Conservation (phyloP, 2,888 invertebrate genomes). For the Cerceris rybyensis region DNA sequence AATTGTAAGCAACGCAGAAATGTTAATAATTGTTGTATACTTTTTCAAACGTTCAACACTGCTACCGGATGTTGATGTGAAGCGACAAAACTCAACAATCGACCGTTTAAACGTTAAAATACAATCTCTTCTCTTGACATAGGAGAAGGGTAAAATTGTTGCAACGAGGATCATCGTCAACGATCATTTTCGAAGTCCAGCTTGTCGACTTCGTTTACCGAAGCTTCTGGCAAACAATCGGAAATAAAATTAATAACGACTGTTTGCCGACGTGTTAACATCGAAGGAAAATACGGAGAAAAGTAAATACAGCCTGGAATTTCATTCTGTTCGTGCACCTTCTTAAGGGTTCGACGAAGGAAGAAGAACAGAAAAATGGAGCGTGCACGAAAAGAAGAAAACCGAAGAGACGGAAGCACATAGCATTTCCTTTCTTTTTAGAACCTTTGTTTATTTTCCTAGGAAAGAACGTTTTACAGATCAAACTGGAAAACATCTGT, state of each 20-base stretch:
- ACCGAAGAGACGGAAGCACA: slow-evolving; percentile 25
- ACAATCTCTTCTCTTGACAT: background rate
- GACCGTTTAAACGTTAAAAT: background rate
- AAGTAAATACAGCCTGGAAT: slow-evolving; percentile 61
- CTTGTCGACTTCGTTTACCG: slow-evolving; percentile 19
- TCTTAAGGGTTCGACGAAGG: slow-evolving; percentile 20
- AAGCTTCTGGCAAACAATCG: slow-evolving; percentile 51
- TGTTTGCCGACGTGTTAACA: slow-evolving; percentile 60
- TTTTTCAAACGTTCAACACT: too few relatives aligned
- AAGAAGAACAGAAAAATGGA: slow-evolving; percentile 35
- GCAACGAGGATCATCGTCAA: slow-evolving; percentile 14
- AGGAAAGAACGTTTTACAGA: slow-evolving; percentile 45
- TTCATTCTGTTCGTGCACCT: slow-evolving; percentile 56
- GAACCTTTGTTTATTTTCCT: slow-evolving; percentile 58
- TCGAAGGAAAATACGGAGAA: slow-evolving; percentile 63
- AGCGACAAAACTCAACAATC: background rate
- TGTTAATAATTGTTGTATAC: too few relatives aligned
- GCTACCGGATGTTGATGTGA: too few relatives aligned
- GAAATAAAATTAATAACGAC: slow-evolving; percentile 68
- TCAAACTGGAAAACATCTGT: slow-evolving; percentile 24
- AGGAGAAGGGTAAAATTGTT: background rate
- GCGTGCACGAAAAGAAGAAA: slow-evolving; percentile 34
- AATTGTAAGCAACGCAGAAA: too few relatives aligned
- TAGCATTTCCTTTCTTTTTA: slow-evolving; percentile 52
- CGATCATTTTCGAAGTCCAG: slow-evolving; percentile 39